Conservation (phyloP, 2,888 invertebrate species). For the Papilio elwesi region DNA sequence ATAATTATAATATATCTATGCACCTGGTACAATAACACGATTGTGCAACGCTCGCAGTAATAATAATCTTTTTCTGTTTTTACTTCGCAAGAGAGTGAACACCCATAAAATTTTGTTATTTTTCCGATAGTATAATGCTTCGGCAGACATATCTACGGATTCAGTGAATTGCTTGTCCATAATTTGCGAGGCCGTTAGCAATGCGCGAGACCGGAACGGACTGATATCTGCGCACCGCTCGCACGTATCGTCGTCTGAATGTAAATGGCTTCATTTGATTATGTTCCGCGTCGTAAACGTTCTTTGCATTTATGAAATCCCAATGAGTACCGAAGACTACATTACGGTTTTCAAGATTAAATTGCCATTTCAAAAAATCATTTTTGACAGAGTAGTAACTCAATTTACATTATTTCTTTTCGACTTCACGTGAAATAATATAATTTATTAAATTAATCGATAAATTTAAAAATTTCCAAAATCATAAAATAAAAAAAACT, state of each 20-base stretch:
- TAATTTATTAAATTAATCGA: too few species aligned
- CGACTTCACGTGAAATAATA: too few species aligned
- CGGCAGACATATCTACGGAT: constrained; percentile 63
- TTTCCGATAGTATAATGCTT: constrained; percentile 63
- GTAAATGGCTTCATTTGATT: constrained; percentile 82
- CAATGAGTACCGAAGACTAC: constrained; percentile 60
- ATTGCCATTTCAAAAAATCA: not conserved
- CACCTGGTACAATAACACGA: constrained; percentile 2
- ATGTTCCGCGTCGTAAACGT: constrained; percentile 72
- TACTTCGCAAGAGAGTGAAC: constrained; percentile 58
- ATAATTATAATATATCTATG: too few species aligned
- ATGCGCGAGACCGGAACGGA: constrained; percentile 67
- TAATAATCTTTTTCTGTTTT: constrained; percentile 41
- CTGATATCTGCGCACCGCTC: constrained; percentile 58
- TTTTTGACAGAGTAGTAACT: too few species aligned
- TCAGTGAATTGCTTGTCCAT: constrained; percentile 67
- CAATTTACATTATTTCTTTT: too few species aligned
- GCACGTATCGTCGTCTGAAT: constrained; percentile 69
- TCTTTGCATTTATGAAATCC: constrained; percentile 78
- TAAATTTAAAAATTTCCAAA: too few species aligned
- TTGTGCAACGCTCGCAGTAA: not conserved
- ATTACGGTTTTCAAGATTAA: constrained; percentile 55
- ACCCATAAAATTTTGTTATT: constrained; percentile 76
- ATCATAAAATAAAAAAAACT: too few species aligned
- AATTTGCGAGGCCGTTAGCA: constrained; percentile 78